Evolutionary conservation across 2,888 invertebrate species (phyloP).

Genomic region (Rosalia funebris): DNA sequence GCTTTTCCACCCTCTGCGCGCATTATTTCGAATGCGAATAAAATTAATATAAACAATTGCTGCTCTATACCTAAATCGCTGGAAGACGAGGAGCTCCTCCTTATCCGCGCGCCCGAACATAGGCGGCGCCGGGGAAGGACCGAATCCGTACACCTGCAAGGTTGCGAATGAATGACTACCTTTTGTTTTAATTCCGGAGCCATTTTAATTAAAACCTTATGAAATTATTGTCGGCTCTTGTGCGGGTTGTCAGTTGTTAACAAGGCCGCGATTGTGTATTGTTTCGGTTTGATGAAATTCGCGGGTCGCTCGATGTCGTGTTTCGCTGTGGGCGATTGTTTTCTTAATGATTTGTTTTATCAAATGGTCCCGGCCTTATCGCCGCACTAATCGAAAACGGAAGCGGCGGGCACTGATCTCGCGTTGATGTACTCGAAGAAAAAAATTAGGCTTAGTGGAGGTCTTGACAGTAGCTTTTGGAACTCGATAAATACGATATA

Average conservation of each 20-base stretch:
- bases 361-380: no score
- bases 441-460: no score
- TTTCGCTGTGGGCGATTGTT: conserved; percentile 32
- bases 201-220: conserved; percentile 56
- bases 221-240: conserved; percentile 52
- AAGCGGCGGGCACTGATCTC: no score
- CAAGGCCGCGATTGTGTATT: conserved; percentile 55
- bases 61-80: conserved; percentile 13
- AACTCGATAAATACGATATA: no score
- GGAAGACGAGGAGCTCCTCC: no score
- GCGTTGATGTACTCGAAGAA: no score
- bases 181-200: conserved; percentile 46
- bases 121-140: no score
- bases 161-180: conserved; percentile 19
- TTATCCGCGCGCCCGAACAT: no score
- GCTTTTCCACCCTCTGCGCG: conserved; percentile 20
- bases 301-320: conserved; percentile 23
- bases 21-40: conserved; percentile 18
- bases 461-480: no score
- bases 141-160: conserved; percentile 12
- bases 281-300: conserved; percentile 55
- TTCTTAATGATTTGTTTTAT: conserved; percentile 28
- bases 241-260: conserved; percentile 54
- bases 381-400: no score
- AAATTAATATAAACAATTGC: conserved; percentile 27